Evolutionary conservation across 2,797 vertebrate genomes (phyloP), one percentile per base, ranked within the genome.

Genomic region (Saxicola maurus): DNA sequence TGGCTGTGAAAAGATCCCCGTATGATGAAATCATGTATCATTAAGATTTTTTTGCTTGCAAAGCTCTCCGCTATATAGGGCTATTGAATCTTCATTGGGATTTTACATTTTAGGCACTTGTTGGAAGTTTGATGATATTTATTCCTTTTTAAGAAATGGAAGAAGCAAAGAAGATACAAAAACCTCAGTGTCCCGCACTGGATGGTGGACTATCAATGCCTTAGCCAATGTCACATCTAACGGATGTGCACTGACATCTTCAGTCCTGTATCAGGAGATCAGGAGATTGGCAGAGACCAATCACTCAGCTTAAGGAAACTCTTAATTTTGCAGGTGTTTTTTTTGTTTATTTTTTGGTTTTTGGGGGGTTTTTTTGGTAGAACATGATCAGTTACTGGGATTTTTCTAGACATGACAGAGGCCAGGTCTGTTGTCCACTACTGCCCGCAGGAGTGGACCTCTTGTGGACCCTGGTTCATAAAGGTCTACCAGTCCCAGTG

Each of bases 371-470:
- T 42, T 45, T 23, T 45, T 45, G 10, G 2, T 35, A 61, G 21
- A 69, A 66, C 7, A 49, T 43, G 4, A 28, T 49, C 25, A 77
- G 11, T 45, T 69, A 19, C 33, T 13, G 43, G 17, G 13, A 24
- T 52, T 73, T 61, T 71, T 67, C 48, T 59, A 33, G 38, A 42
- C 2, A 6, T 28, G 20, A 28, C 17, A 52, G 10, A 28, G 17
- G 7, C 23, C 25, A n/a, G 9, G 2, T 56, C n/a, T 79, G 18
- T 35, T 80, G 18, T 69, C 43, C 24, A 37, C 15, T 17, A 2
- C 13, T 43, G 24, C 25, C 10, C 1, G 1, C 6, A 19, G 55
- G 33, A 37, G 7, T 8, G 4, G 10, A 66, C 5, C 25, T 40
- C 38, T 40, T 6, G 3, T 52, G 67, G 45, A n/a, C 30, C 5